Conservation (phyloP, 2,797 vertebrate species). For the Centroberyx gerrardi region DNA sequence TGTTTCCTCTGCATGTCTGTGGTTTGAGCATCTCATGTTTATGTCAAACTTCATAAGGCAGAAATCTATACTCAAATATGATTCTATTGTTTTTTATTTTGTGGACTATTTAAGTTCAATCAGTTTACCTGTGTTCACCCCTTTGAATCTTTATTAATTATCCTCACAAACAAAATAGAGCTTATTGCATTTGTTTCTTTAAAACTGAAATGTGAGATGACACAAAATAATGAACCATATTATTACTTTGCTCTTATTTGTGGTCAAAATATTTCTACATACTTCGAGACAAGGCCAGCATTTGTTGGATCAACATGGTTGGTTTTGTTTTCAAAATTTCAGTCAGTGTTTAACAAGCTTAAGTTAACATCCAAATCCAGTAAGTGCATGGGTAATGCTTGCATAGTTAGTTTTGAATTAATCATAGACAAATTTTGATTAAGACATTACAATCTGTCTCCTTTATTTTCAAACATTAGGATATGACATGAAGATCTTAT, state of each 20-base stretch:
- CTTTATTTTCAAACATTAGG: slow-evolving; percentile 71
- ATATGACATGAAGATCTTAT: slow-evolving; percentile 51
- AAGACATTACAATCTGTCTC: slow-evolving; percentile 36
- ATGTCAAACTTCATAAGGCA: too few relatives aligned
- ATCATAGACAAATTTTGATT: slow-evolving; percentile 1
- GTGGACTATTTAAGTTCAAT: background rate
- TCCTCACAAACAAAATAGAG: too few relatives aligned
- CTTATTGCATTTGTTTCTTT: too few relatives aligned
- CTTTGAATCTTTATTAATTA: background rate
- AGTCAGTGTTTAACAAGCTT: background rate
- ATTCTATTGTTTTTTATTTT: background rate
- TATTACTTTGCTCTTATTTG: too few relatives aligned
- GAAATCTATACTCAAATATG: too few relatives aligned
- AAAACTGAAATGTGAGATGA: too few relatives aligned
- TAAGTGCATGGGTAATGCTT: background rate
- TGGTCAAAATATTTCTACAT: too few relatives aligned
- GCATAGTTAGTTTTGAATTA: background rate
- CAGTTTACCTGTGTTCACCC: background rate
- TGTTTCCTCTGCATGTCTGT: background rate
- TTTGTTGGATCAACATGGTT: too few relatives aligned
- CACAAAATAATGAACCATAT: too few relatives aligned
- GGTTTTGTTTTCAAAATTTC: too few relatives aligned
- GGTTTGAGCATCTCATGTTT: too few relatives aligned
- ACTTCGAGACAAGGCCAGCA: too few relatives aligned
- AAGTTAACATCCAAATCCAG: background rate